Percentiles rank a stretch among this genome's conserved stretches.
These are phyloP conservation scores for Sebastolobus altivelis DNA, from an alignment of 2,797 vertebrate genomes.

Conservation along the genomic window DNA sequence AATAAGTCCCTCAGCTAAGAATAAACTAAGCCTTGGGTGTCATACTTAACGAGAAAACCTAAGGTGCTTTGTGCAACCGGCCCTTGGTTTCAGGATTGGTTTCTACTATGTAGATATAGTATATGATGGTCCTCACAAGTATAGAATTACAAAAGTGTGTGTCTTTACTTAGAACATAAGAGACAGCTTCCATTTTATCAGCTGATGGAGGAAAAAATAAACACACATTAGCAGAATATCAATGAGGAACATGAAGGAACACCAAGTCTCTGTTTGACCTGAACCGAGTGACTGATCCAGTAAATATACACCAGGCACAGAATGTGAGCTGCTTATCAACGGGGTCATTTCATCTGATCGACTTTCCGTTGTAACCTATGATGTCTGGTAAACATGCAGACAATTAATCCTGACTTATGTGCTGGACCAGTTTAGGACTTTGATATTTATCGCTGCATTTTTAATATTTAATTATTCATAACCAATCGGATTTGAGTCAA, in stretches of 20 bases:
- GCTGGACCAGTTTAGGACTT: not conserved
- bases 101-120: not conserved
- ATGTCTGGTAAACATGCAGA: not conserved
- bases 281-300: not conserved
- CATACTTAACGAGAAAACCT: not conserved
- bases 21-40: not conserved
- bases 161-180: not conserved
- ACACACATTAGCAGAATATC: constrained; percentile 2
- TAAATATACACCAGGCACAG: not conserved
- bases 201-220: constrained; percentile 6
- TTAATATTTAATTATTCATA: not conserved
- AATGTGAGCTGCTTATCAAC: not conserved
- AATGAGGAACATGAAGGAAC: constrained; percentile 5
- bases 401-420: too few species aligned
- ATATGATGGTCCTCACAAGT: not conserved
- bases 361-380: not conserved
- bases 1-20: not conserved
- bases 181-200: not conserved
- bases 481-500: not conserved
- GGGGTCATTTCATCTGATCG: not conserved
- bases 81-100: not conserved
- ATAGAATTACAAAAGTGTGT: not conserved
- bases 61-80: not conserved
- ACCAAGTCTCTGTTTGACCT: constrained; percentile 16
- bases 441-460: not conserved